Percentiles rank a stretch among this genome's conserved stretches.
Conservation (phyloP, 2,888 invertebrate species). For the Lithophane semibrunnea region DNA sequence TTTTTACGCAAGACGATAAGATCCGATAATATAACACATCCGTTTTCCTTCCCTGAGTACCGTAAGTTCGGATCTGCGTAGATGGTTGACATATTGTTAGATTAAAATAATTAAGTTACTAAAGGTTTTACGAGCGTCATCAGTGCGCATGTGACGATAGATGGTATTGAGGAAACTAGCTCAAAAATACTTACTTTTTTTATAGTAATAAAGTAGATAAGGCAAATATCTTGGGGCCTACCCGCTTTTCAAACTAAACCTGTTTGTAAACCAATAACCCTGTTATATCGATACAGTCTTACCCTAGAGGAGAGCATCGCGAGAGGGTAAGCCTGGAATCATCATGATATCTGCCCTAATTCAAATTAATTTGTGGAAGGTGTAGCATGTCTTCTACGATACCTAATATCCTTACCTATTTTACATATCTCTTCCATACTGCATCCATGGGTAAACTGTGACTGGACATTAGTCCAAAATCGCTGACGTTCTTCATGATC, state of each 20-base stretch:
- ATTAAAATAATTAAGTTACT: slow-evolving; percentile 30
- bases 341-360: neutral
- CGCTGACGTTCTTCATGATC: neutral
- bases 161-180: slow-evolving; percentile 19
- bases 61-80: slow-evolving; percentile 18
- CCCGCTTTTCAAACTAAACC: neutral
- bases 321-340: neutral
- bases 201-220: neutral
- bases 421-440: neutral
- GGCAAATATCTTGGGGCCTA: neutral
- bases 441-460: neutral
- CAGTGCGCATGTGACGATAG: neutral
- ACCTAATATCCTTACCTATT: neutral
- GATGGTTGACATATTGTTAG: slow-evolving; percentile 1
- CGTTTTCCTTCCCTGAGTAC: slow-evolving; percentile 54
- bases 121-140: slow-evolving; percentile 31
- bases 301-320: neutral
- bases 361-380: neutral
- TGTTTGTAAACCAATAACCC: neutral
- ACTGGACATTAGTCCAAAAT: neutral
- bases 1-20: slow-evolving; percentile 44
- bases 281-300: neutral
- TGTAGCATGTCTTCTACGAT: too few species aligned
- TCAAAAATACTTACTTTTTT: neutral
- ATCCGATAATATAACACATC: slow-evolving; percentile 34